Percentiles rank a stretch among this genome's conserved stretches.
These are phyloP conservation scores for Prunella fulvescens DNA, from an alignment of 2,113 vertebrate genomes.

Conservation along the genomic window DNA sequence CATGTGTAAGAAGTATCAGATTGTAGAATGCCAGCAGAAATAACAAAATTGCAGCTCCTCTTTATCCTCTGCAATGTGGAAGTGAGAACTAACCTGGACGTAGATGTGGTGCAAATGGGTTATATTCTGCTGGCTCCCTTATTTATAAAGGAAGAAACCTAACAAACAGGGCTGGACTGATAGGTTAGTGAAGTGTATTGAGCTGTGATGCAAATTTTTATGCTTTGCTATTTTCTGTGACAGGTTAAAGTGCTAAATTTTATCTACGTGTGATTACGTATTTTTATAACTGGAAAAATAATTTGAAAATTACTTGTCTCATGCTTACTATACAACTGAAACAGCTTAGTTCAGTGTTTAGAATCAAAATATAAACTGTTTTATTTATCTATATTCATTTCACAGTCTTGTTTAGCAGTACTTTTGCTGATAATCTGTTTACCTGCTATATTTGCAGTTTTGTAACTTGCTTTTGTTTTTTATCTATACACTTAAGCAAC, in stretches of 20 bases:
- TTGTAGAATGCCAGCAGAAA: neutral
- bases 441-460: conserved; percentile 43
- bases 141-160: neutral
- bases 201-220: neutral
- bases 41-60: neutral
- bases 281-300: neutral
- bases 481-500: conserved; percentile 77
- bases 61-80: neutral
- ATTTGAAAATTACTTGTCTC: neutral
- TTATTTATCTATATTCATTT: neutral
- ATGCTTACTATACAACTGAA: neutral
- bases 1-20: neutral
- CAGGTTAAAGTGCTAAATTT: neutral
- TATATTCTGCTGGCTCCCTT: neutral
- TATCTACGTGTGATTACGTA: neutral
- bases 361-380: neutral
- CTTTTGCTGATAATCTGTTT: conserved; percentile 12
- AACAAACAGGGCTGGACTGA: neutral
- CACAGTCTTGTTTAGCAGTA: neutral
- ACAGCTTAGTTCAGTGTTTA: neutral
- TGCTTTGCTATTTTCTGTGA: neutral
- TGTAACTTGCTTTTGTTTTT: conserved; percentile 77
- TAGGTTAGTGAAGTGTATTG: neutral
- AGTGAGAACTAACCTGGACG: neutral
- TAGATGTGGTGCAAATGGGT: neutral